Conservation (phyloP, 2,797 vertebrate genomes). For the Todus mexicanus region DNA sequence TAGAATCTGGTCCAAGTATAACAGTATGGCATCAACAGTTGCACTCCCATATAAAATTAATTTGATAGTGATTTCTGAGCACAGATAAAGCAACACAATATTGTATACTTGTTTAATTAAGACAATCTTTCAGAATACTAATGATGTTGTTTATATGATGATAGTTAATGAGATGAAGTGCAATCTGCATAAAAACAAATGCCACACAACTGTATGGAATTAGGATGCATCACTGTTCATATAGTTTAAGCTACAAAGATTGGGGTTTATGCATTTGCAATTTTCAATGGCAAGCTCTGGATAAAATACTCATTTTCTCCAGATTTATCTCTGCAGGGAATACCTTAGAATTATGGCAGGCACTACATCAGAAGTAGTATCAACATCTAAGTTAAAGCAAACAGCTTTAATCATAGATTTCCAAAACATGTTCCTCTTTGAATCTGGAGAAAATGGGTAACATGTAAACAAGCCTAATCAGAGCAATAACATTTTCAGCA, state of each 20-base stretch:
- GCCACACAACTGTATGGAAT: background rate
- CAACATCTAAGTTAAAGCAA: constrained; percentile 37
- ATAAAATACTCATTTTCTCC: constrained; percentile 29
- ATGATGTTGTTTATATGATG: background rate
- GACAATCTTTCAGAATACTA: background rate
- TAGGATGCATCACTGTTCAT: background rate
- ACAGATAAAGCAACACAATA: background rate
- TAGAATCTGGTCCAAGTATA: background rate
- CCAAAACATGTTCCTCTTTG: background rate
- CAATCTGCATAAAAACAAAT: background rate
- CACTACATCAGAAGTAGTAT: background rate
- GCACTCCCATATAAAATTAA: background rate
- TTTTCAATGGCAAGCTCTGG: background rate
- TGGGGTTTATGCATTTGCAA: constrained; percentile 1
- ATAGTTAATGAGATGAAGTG: background rate
- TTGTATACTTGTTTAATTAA: background rate
- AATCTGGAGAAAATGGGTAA: background rate
- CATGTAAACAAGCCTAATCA: constrained; percentile 12
- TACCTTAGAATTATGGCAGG: constrained; percentile 1
- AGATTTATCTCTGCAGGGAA: constrained; percentile 28
- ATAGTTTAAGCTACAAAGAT: background rate
- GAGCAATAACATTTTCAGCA: background rate
- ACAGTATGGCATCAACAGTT: background rate
- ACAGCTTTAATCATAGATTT: constrained; percentile 34
- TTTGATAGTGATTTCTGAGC: background rate